Base-by-base conservation (phyloP, 2,888 invertebrate species). In the Agrochola circellaris region DNA sequence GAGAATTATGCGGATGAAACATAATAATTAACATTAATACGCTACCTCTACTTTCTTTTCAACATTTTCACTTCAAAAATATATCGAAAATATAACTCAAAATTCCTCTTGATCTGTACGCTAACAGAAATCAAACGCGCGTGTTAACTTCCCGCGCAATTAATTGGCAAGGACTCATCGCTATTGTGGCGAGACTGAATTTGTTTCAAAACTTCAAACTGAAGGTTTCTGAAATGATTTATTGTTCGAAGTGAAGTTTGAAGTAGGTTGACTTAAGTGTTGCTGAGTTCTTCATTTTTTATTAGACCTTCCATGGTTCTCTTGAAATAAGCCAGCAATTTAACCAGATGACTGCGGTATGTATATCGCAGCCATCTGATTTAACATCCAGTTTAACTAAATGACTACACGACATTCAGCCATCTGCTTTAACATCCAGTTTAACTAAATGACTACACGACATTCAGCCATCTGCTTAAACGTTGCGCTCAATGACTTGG, bases 121-220 rank as follows among this genome's bases (percentile, higher is more conserved):
- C 30, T 42, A 30, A 65, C 73, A 51, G 75, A 86, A 88, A 84
- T 79, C 80, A 87, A 84, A 84, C 72, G 65, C 71, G 69, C 74
- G 76, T 82, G 89, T 89, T 81, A 86, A 87, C 81, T 87, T 74
- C 75, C 51, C 81, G 73, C 79, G 76, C 79, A 80, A 88, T 87
- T 88, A 88, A 88, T 88, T 87, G 85, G 72, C 77, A 69, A 64
- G 76, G 79, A 75, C 78, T 84, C 87, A 81, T 86, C 85, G 79
- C 71, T 48, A 87, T 84, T 89, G 81, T 86, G 77, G 62, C 13
- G 38, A 77, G 74, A 86, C 79, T 80, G 77, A 88, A 81, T 83
- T 87, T 83, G 73, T 81, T 83, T 81, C 69, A 77, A 48, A 75
- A 80, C 69, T 75, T 70, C 30, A 73, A 71, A 65, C 77, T 67